Base-by-base conservation (phyloP, 2,797 vertebrate species). In the Oreortyx pictus region DNA sequence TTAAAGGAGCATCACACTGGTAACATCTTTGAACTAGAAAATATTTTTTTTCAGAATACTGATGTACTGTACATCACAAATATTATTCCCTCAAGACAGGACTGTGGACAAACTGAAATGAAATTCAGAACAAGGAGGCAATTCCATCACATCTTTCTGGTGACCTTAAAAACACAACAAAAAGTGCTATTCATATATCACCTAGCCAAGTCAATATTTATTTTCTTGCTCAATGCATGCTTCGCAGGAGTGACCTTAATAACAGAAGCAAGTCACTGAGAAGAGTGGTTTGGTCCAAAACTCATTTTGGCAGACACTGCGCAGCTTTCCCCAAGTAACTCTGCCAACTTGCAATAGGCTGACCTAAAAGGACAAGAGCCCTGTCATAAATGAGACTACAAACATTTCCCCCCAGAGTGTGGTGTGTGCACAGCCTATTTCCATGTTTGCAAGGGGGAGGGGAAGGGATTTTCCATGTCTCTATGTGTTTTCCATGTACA, bases 401-500 rank as follows among this genome's bases (percentile, higher is more conserved):
- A 95, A 86, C 83, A 93, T 82, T 92, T 94, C 92, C 89, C 94
- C 64, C 60, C 75, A 83, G 91, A 90, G 54, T 0, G 4, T 4
- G 43, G 57, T 83, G 76, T 61, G 80, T 80, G 90, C 71, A 64
- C 41, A 91, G 82, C 76, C 78, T 94, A 90, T 52, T 94, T 93
- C 89, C 82, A 72, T 91, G 91, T 92, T 96, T 90, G 77, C 67
- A 92, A 87, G 93, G 93, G 66, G 67, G 86, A 86, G 35, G 83
- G 88, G 79, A 95, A 89, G 84, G 92, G 92, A 93, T 96, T 97
- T 97, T 95, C 94, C 93, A 89, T 35, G 90, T 79, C 94, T 90
- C 12, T 84, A 71, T 91, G 84, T 90, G 82, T 92, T 96, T 96
- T 96, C 94, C 89, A 76, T 70, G 88, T 54, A 70, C 92, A 92